Evolutionary conservation across 2,113 vertebrate species (phyloP).

Genomic region (Trogon melanurus): DNA sequence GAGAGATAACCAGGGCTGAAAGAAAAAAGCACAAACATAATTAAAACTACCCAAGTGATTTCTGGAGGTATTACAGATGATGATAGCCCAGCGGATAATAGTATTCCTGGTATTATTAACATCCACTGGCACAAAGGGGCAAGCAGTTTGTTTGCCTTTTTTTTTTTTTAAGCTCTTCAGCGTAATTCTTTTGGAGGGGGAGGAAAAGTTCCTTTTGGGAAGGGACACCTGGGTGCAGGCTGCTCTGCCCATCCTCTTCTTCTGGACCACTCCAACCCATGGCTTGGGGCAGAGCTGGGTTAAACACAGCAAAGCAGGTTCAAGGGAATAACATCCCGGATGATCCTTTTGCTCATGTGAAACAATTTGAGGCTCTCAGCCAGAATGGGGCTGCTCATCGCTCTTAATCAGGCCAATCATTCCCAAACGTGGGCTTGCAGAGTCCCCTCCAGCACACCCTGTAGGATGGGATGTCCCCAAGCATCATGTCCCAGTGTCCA

Average conservation of each 20-base stretch:
- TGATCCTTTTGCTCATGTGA: background rate
- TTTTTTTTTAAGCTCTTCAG: background rate
- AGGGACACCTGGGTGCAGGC: background rate
- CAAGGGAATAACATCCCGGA: background rate
- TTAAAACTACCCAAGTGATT: slow-evolving; percentile 67
- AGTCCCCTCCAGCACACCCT: background rate
- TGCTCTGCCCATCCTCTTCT: background rate
- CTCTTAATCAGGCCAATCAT: background rate
- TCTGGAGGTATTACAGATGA: slow-evolving; percentile 37
- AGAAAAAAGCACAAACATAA: slow-evolving; percentile 55
- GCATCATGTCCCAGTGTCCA: fast-evolving
- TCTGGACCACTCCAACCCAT: fast-evolving
- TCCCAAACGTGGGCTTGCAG: background rate
- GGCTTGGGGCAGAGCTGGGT: background rate
- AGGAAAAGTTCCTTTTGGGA: background rate
- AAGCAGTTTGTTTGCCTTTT: fast-evolving
- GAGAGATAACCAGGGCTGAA: slow-evolving; percentile 67
- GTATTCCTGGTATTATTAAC: background rate
- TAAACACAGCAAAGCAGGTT: background rate
- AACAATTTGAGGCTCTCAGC: background rate
- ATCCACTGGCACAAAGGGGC: background rate
- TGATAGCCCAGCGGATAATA: slow-evolving; percentile 43
- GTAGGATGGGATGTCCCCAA: background rate
- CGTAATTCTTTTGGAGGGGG: background rate
- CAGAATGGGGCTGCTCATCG: background rate